Conservation (phyloP, 2,113 vertebrate species). For the Festucalex cinctus region DNA sequence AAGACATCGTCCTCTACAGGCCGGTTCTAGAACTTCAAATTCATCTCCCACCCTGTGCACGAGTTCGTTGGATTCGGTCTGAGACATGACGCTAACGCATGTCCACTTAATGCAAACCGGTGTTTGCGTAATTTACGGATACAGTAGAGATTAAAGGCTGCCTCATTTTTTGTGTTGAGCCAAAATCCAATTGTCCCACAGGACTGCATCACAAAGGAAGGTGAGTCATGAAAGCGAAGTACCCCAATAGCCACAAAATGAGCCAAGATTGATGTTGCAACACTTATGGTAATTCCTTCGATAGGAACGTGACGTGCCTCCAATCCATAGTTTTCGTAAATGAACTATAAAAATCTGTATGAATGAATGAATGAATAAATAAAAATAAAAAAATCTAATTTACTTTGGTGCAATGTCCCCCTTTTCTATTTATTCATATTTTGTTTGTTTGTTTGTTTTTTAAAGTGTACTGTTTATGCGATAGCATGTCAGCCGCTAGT, state of each 20-base stretch:
- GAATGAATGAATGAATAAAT: not conserved
- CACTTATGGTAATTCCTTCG: constrained; percentile 39
- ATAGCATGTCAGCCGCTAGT: not conserved
- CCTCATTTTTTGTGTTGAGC: constrained; percentile 32
- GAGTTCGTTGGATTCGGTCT: not conserved
- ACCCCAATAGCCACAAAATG: constrained; percentile 13
- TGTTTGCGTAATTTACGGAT: constrained; percentile 40
- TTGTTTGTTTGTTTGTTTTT: too few relatives aligned
- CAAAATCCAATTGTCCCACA: constrained; percentile 48
- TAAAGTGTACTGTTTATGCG: not conserved
- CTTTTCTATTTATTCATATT: too few relatives aligned
- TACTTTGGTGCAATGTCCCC: too few relatives aligned
- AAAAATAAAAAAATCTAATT: too few relatives aligned
- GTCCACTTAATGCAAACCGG: not conserved
- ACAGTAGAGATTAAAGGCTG: constrained; percentile 45
- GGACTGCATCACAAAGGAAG: constrained; percentile 28
- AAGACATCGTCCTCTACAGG: not conserved
- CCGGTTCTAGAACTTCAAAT: not conserved
- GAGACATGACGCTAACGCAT: not conserved
- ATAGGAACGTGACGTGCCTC: constrained; percentile 32
- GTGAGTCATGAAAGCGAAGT: constrained; percentile 41
- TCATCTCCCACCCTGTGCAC: not conserved
- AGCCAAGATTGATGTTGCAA: constrained; percentile 40
- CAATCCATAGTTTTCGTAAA: constrained; percentile 15
- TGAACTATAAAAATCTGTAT: not conserved